Conservation (phyloP, 2,888 invertebrate species). For the Lamellibrachia satsuma region DNA sequence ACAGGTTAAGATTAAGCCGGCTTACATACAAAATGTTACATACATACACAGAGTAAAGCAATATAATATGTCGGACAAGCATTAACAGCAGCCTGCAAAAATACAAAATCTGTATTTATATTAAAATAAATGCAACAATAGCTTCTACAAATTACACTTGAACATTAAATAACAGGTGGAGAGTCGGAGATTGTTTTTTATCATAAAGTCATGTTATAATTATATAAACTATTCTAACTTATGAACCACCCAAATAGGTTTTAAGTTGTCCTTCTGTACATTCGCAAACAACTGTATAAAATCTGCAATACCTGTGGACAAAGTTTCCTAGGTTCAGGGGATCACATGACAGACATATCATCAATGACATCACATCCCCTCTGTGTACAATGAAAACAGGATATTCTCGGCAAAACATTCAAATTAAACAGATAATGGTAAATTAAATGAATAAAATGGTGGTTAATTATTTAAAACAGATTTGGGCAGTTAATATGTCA, state of each 20-base stretch:
- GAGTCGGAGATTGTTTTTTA: background rate
- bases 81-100: background rate
- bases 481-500: too few relatives aligned
- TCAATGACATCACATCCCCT: too few relatives aligned
- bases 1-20: background rate
- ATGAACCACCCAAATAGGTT: background rate
- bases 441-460: too few relatives aligned
- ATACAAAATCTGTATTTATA: background rate
- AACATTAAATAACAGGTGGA: background rate
- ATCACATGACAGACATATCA: too few relatives aligned
- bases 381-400: too few relatives aligned
- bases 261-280: too few relatives aligned
- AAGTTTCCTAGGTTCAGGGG: too few relatives aligned
- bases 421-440: too few relatives aligned
- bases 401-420: too few relatives aligned
- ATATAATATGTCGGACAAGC: background rate
- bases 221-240: background rate
- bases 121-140: background rate
- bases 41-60: background rate
- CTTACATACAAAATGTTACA: background rate
- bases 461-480: too few relatives aligned
- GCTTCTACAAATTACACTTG: background rate
- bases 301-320: background rate
- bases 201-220: background rate
- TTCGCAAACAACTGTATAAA: background rate